These are phyloP conservation scores for Antechinus stuartii DNA, from an alignment of 2,113 vertebrate species.

Conservation along the genomic window DNA sequence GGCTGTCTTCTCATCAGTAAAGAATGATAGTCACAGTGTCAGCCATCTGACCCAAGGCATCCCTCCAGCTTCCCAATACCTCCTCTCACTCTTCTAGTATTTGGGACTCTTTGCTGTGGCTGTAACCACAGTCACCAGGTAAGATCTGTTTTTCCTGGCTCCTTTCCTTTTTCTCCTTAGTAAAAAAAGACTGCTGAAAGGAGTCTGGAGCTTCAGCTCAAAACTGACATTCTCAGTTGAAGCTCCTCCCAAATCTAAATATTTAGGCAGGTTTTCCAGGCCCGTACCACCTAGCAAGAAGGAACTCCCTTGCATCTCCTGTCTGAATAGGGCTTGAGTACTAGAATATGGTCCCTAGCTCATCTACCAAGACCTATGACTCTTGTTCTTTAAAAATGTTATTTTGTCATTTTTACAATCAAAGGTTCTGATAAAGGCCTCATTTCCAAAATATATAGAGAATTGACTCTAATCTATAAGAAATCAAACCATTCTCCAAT, in stretches of 20 bases:
- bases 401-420: too few relatives aligned
- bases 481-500: too few relatives aligned
- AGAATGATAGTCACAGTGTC: neutral
- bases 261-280: neutral
- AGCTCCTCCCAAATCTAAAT: neutral
- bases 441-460: too few relatives aligned
- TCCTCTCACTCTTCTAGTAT: neutral
- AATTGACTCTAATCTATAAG: too few relatives aligned
- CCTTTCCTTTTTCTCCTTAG: slow-evolving; percentile 26
- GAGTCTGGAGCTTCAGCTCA: neutral
- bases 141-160: neutral
- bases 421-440: too few relatives aligned
- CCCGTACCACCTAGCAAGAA: too few relatives aligned
- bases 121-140: neutral
- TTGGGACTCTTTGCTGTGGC: neutral
- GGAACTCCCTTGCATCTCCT: neutral
- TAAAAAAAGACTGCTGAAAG: neutral
- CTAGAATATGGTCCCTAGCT: neutral
- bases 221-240: neutral
- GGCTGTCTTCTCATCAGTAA: neutral
- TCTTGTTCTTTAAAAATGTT: neutral
- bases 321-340: neutral
- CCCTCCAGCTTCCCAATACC: neutral
- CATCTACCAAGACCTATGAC: neutral
- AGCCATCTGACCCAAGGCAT: neutral